These are phyloP conservation scores for Argyrosomus regius DNA, from an alignment of 2,797 vertebrate genomes.

Conservation along the genomic window DNA sequence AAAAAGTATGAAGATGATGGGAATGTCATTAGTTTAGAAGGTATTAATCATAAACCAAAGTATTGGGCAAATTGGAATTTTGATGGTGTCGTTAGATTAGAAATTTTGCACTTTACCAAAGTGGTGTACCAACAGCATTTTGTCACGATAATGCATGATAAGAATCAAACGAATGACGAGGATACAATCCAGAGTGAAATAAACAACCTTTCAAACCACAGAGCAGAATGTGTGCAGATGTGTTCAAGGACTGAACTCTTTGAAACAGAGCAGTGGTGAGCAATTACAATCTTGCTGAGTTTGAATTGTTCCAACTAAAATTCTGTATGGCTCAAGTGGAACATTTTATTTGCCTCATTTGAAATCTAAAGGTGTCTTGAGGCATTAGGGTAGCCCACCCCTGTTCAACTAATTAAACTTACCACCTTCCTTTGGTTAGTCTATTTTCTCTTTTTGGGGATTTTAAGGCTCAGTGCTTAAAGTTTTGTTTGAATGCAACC, in stretches of 20 bases:
- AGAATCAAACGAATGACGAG: not conserved
- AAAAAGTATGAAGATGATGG: not conserved
- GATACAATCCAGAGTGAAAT: constrained; percentile 1
- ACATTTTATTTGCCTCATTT: constrained; percentile 81
- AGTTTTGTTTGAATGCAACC: not conserved
- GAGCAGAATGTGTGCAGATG: constrained; percentile 57
- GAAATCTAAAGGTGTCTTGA: constrained; percentile 63
- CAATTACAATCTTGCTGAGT: constrained; percentile 83
- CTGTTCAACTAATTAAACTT: constrained; percentile 68
- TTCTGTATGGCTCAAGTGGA: constrained; percentile 66
- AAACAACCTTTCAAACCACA: constrained; percentile 26
- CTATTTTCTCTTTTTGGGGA: constrained; percentile 15
- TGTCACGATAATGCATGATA: not conserved
- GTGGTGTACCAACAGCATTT: not conserved
- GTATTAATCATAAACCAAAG: not conserved
- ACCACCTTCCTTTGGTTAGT: constrained; percentile 37
- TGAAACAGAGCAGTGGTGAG: constrained; percentile 41
- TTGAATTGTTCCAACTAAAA: constrained; percentile 63
- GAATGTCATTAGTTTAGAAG: not conserved
- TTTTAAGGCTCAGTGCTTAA: constrained; percentile 27
- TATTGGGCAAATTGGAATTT: not conserved
- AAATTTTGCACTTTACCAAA: not conserved
- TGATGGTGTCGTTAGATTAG: not conserved
- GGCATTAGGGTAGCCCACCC: constrained; percentile 50
- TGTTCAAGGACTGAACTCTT: constrained; percentile 47